phyloP scores from a whole-genome alignment of 2,888 invertebrate species.

The Sphinx pinastri region DNA sequence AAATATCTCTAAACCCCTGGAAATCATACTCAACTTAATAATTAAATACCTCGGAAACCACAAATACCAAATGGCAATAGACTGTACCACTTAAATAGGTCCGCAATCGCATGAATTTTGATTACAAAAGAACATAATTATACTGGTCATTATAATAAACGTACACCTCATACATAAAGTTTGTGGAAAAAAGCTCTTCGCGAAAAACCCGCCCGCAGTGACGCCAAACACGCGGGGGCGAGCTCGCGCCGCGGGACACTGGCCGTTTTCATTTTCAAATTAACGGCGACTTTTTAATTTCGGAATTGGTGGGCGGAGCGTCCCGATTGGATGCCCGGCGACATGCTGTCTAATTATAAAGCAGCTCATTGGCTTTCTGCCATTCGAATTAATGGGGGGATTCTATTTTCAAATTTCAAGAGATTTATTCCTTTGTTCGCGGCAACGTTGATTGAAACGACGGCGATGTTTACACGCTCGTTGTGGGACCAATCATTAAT shows the following conservation, averaged over 20 bases:
- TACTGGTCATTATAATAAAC: background rate
- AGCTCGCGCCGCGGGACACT: constrained; percentile 36
- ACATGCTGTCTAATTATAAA: constrained; percentile 71
- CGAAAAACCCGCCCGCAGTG: constrained; percentile 12
- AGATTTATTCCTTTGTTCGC: constrained; percentile 17
- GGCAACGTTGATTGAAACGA: constrained; percentile 1
- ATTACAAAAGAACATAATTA: background rate
- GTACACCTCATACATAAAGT: background rate
- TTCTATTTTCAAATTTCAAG: constrained; percentile 28
- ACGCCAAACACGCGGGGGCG: constrained; percentile 17
- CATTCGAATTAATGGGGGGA: constrained; percentile 37
- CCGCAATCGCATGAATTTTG: background rate
- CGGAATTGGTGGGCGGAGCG: constrained; percentile 61
- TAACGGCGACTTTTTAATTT: constrained; percentile 64
- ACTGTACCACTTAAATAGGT: background rate
- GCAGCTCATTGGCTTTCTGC: constrained; percentile 46
- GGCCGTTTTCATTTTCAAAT: constrained; percentile 53
- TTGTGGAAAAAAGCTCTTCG: background rate
- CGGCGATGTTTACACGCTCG: constrained; percentile 18
- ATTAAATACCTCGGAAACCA: too few species aligned
- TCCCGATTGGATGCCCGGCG: constrained; percentile 47
- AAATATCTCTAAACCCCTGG: too few species aligned
- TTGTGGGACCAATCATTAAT: constrained; percentile 1
- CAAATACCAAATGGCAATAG: too few species aligned
- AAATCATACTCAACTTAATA: too few species aligned